Evolutionary conservation across 30 jellyfish, hydroid and myxozoan species (phyloP), one percentile per base, ranked within the genome.

Genomic region (Aurelia aurita): DNA sequence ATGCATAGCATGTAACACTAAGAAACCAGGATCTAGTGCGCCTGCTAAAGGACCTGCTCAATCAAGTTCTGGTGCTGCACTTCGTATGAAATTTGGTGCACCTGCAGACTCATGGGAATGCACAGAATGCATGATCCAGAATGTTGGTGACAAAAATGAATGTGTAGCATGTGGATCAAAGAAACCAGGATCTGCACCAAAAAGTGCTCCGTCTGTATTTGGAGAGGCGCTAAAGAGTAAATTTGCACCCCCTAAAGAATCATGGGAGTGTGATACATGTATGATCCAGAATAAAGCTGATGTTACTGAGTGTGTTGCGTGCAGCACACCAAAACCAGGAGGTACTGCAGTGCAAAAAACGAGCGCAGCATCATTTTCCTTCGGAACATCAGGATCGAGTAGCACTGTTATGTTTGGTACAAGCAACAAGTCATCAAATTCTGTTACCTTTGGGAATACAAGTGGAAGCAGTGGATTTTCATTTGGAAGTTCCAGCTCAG

Each of bases 191-290:
- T 51, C 69, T 16, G 44, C 96, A 67, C 11, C 39, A 21, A 19
- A 69, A 7, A 60, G 7, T 14, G n/a, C 69, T 35, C n/a, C 84
- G 5, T 3, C 69, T 1, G 16, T 4, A 2, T 72, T 26, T 23
- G 81, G 82, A 14, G 16, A 35, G 8, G 23, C 73, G 19, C 18
- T 31, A 3, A 70, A 19, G 22, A 29, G 16, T 13, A 76, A 63
- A 20, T 87, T 87, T 77, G 77, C 74, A n/a, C 74, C 73, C 45
- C 23, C 59, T 20, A 63, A 47, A 54, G 35, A 20, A 13, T 39
- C 87, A 5, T 90, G 97, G 97, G 96, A 90, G 25, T 90, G 97
- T 58, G 81, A 81, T 16, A 47, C 85, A 16, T 90, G 97, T 71
- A 58, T 90, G 87, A 71, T 90, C 25, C 43, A 1, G 18, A 90